Evolutionary conservation across 2,888 invertebrate genomes (phyloP), one percentile per base, ranked within the genome.

Genomic region (Mimas tiliae): DNA sequence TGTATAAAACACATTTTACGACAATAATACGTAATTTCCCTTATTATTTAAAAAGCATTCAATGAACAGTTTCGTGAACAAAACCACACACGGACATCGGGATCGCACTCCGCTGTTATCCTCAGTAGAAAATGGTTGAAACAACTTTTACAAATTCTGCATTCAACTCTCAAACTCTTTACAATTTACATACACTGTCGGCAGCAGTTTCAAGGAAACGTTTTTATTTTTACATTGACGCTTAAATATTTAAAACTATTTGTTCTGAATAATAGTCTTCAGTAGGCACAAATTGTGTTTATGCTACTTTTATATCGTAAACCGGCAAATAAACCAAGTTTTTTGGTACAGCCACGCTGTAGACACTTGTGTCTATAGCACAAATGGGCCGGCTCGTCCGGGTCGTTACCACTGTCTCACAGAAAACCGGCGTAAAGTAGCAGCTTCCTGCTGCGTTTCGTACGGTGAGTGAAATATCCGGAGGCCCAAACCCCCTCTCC

Each of bases 91-190:
- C 19, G 38, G 19, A 12, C 58, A 58, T 58, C 12, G 9, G 16
- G 38, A 58, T 58, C 58, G 58, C 38, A 38, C 55, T 58, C 12
- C 38, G 38, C 19, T 58, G 58, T 58, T 58, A 58, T 19, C 19
- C 19, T 58, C 19, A 42, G 19, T 58, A 42, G 55, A 58, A 58
- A 58, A 58, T 58, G 38, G 58, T 38, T 33, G 38, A 38, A 42
- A 58, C 58, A 58, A 58, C 42, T 58, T 58, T 58, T 55, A 38
- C 19, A 58, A 58, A 58, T 58, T 58, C 42, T 42, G 58, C 58
- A 58, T 58, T 42, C 58, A 42, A 58, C 58, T 58, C 42, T 58
- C 42, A 58, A 38, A 58, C 38, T 16, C 34, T 50, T 50, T 38
- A 55, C 42, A 16, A 58, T 58, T 58, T 58, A 58, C 58, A 58